phyloP scores from a whole-genome alignment of 2,888 invertebrate genomes.

The Anodontia alba region DNA sequence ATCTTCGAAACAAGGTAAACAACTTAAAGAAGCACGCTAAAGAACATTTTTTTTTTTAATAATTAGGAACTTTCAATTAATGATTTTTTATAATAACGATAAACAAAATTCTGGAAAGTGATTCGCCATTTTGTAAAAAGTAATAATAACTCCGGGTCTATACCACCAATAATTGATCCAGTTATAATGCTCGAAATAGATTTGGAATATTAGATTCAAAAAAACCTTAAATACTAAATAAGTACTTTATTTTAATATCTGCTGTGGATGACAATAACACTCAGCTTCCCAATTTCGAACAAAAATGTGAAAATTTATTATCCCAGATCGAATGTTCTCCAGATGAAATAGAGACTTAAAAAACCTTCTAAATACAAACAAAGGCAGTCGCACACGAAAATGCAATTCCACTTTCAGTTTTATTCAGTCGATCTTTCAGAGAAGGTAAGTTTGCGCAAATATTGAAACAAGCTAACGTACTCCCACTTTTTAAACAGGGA shows the following conservation, averaged over 20 bases:
- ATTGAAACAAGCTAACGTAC: too few species aligned
- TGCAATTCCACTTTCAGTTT: background rate
- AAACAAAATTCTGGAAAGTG: background rate
- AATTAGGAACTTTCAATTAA: background rate
- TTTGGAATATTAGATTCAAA: background rate
- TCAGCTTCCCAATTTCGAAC: background rate
- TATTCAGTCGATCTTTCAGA: background rate
- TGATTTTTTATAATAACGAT: slow-evolving; percentile 3
- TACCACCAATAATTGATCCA: background rate
- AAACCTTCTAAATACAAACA: background rate
- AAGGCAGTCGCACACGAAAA: background rate
- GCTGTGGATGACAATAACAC: background rate
- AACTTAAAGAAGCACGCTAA: background rate
- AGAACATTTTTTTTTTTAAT: slow-evolving; percentile 6
- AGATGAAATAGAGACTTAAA: background rate
- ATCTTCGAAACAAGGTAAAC: background rate
- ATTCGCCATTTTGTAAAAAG: background rate
- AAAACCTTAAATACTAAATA: background rate
- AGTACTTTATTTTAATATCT: slow-evolving; percentile 2
- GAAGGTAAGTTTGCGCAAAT: too few species aligned
- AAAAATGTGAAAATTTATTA: background rate
- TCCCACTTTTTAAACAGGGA: too few species aligned
- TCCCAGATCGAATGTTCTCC: background rate
- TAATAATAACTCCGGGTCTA: background rate
- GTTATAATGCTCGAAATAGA: background rate